These are phyloP conservation scores for Orgyia antiqua DNA, from an alignment of 2,888 invertebrate genomes.

Conservation along the genomic window DNA sequence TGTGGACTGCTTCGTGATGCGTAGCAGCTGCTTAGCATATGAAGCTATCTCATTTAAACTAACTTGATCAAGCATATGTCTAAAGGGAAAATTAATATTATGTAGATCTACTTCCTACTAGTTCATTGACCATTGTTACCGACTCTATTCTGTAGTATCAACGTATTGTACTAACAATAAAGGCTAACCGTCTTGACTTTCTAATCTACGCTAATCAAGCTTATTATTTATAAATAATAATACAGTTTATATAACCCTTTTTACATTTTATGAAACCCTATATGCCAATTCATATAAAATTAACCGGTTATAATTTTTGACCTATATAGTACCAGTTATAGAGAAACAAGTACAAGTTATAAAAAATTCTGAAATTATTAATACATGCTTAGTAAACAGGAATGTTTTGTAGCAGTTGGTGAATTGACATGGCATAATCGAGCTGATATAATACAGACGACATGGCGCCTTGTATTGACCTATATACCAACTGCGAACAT, in stretches of 20 bases:
- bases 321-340: too few relatives aligned
- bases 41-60: conserved; percentile 37
- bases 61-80: conserved; percentile 38
- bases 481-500: conserved; percentile 65
- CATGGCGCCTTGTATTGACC: conserved; percentile 70
- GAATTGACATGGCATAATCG: conserved; percentile 31
- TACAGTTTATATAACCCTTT: conserved; percentile 47
- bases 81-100: conserved; percentile 28
- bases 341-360: too few relatives aligned
- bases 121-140: conserved; percentile 33
- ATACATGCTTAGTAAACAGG: too few relatives aligned
- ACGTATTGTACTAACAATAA: conserved; percentile 34
- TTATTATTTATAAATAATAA: conserved; percentile 37
- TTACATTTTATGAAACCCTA: conserved; percentile 25
- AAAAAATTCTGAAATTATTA: too few relatives aligned
- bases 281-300: conserved; percentile 48
- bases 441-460: conserved; percentile 65
- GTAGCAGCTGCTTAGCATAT: conserved; percentile 59
- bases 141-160: conserved; percentile 31
- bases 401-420: too few relatives aligned
- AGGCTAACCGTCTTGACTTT: conserved; percentile 38
- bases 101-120: conserved; percentile 25
- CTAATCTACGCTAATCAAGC: conserved; percentile 31
- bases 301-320: conserved; percentile 52
- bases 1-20: conserved; percentile 54